Percentiles rank a stretch among this genome's conserved stretches.
phyloP scores from a whole-genome alignment of 2,797 vertebrate genomes.

The Neoniphon sammara region DNA sequence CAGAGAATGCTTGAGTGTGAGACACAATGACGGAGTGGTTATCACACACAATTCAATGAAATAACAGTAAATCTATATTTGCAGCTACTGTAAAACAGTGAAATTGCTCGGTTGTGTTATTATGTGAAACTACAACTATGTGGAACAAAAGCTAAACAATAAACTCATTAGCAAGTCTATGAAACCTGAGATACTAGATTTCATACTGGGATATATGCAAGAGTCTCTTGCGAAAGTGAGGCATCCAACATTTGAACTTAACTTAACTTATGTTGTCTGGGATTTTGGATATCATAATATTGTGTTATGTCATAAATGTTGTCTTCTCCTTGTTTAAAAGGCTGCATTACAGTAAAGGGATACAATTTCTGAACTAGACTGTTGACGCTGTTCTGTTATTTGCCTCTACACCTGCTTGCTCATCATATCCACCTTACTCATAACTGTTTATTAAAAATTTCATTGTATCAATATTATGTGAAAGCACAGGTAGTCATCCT shows the following conservation, averaged over 20 bases:
- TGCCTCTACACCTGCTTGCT: no score
- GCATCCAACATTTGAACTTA: neutral
- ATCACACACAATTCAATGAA: conserved; percentile 43
- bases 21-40: conserved; percentile 55
- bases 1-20: conserved; percentile 31
- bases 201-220: neutral
- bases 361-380: no score
- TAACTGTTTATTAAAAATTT: no score
- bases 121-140: no score
- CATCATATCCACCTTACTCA: no score
- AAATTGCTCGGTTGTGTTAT: neutral
- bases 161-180: neutral
- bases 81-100: conserved; percentile 10
- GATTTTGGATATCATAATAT: no score
- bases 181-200: neutral
- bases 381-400: no score
- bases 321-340: no score
- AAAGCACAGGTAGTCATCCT: no score
- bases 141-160: neutral
- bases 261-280: neutral
- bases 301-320: no score
- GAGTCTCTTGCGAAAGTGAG: neutral
- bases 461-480: no score
- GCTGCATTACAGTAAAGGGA: no score
- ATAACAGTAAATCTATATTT: conserved; percentile 48